Base-by-base conservation (phyloP, 2,113 vertebrate species). In the Malaclemys terrapin region DNA sequence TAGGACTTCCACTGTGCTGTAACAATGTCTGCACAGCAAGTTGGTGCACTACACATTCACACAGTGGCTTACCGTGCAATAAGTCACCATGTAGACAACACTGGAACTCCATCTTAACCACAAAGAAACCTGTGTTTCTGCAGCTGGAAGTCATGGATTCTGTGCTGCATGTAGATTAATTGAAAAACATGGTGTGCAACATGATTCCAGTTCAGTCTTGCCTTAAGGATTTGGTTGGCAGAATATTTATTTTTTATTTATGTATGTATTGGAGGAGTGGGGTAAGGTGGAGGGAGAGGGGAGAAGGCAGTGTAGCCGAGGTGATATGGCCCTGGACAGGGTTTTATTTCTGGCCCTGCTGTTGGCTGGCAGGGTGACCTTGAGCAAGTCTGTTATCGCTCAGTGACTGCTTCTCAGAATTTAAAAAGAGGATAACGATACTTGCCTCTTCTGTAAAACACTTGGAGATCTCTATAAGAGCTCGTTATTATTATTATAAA, bases 311-410 rank as follows among this genome's bases (percentile, higher is more conserved):
- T 92, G 19, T 47, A 56, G 31, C 59, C 91, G 82, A 78, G 83
- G 59, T 25, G 38, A 38, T 29, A 84, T 72, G 42, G 76, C 17
- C 9, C 8, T 31, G 56, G 22, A n/a, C 5, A 25, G 76, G 83
- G 38, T 82, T 88, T 65, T 90, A 79, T 10, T 75, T 96, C 96
- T 91, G 78, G 78, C 72, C 93, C 89, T 93, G 59, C 53, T 90
- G 59, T 17, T 19, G 85, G 29, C 0, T 5, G 76, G 72, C 31
- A 57, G 31, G 24, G 53, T 38, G 54, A 84, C 81, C 82, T 87
- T 49, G 78, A 78, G 80, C 78, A 92, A 87, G 86, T 94, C 82
- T 52, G 10, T 82, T 88, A 9, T 38, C 72, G 93, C 84, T 94
- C 54, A 65, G 0, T 90, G n/a, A 22, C 85, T 82, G 50, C 85